Base-by-base conservation (phyloP, 2,113 vertebrate genomes). In the Numenius arquata region DNA sequence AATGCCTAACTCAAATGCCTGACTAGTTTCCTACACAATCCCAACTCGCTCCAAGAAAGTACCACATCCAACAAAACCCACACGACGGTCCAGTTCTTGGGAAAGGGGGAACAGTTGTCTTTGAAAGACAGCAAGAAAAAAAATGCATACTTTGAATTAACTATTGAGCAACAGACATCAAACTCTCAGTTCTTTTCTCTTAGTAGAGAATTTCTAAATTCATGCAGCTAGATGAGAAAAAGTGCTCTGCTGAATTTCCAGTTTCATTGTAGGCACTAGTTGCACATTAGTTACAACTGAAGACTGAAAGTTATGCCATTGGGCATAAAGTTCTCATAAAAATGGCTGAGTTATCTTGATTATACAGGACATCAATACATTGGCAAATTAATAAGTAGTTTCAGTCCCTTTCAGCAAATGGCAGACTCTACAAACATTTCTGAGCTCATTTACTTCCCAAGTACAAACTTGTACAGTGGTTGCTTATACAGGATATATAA, bases 321-420 rank as follows among this genome's bases (percentile, higher is more conserved):
- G 66, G 61, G n/a, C 73, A 95, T 52, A 59, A 95, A 86, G 79
- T 92, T 90, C 62, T 96, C 76, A 88, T 92, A 87, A 81, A 89
- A 98, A 84, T 84, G 11, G 5, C 17, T 52, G 18, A 43, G 95
- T 85, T 93, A 5, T 55, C n/a, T 34, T 95, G 23, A 88, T 56
- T 93, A 83, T 66, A 80, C 85, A 90, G 26, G 45, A 30, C 75
- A 90, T 48, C 96, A 79, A 83, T 77, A 85, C 45, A 80, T 15
- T 45, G 56, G 61, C 14, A 74, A 88, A 86, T 77, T 58, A 89
- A 32, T 59, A 62, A 93, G 32, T 52, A 75, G 29, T 76, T 96
- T 90, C 76, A 26, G 55, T 93, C 95, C 86, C 90, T 85, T 82
- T 66, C 74, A 88, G 36, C 23, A 94, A 82, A 79, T 23, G 66